Evolutionary conservation across 1,140 invertebrate species (phyloP).

Genomic region (Epicauta chinensis): DNA sequence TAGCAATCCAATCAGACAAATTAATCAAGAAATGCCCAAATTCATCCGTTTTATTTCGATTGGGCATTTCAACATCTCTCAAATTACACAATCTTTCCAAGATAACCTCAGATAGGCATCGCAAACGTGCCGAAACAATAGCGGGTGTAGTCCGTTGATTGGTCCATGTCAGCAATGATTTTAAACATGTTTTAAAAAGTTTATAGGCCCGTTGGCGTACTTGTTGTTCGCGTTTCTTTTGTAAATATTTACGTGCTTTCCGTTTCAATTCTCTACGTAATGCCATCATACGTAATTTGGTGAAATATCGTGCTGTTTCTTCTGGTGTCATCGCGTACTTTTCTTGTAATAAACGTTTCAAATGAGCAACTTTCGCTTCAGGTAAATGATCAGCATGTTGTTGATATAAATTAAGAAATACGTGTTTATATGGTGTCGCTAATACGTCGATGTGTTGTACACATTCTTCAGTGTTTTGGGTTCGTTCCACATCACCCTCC

Average conservation of each 20-base stretch:
- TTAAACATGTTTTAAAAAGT: constrained; percentile 23
- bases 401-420: constrained; percentile 27
- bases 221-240: constrained; percentile 15
- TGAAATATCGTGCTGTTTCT: constrained; percentile 35
- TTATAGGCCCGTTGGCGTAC: constrained; percentile 24
- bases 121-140: constrained; percentile 29
- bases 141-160: constrained; percentile 28
- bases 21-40: constrained; percentile 22
- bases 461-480: no score
- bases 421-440: constrained; percentile 26
- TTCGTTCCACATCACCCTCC: no score
- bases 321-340: constrained; percentile 35
- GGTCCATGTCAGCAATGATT: constrained; percentile 21
- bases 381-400: constrained; percentile 25
- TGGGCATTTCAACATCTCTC: constrained; percentile 24
- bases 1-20: constrained; percentile 32
- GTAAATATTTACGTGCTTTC: constrained; percentile 17
- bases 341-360: constrained; percentile 29
- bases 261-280: constrained; percentile 22
- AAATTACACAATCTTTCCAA: constrained; percentile 31
- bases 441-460: constrained; percentile 23
- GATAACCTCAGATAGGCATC: constrained; percentile 33
- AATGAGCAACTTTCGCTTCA: constrained; percentile 22
- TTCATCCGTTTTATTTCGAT: constrained; percentile 21
- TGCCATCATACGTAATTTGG: constrained; percentile 21